Percentiles rank a stretch among this genome's conserved stretches.
Evolutionary conservation across 2,797 vertebrate genomes (phyloP).

Genomic region (Nasua narica): DNA sequence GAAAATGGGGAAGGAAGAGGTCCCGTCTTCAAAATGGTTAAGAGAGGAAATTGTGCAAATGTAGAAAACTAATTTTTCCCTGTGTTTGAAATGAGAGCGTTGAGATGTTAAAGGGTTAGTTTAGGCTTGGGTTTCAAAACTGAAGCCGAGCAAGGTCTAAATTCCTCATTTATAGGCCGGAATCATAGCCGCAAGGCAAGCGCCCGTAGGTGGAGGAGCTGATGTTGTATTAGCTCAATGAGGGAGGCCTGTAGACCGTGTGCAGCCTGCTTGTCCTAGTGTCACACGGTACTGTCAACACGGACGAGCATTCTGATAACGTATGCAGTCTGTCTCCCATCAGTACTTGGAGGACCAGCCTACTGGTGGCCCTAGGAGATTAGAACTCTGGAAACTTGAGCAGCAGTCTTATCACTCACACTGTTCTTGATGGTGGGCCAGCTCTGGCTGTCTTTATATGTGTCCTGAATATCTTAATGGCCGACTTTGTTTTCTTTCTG

Average conservation of each 20-base stretch:
- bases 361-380: not conserved
- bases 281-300: not conserved
- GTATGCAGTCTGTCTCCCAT: not conserved
- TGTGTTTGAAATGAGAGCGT: not conserved
- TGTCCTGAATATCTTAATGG: not conserved
- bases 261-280: not conserved
- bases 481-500: not conserved
- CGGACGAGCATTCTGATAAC: not conserved
- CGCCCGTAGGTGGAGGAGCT: not conserved
- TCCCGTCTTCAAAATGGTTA: not conserved
- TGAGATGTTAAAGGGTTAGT: not conserved
- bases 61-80: not conserved
- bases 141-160: not conserved
- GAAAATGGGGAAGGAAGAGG: not conserved
- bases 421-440: not conserved
- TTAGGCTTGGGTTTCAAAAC: not conserved
- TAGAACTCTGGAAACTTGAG: constrained; percentile 3
- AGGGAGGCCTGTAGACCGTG: not conserved
- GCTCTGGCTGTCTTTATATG: not conserved
- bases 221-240: not conserved
- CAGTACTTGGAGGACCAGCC: not conserved
- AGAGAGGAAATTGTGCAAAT: not conserved
- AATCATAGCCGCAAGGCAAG: not conserved
- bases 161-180: not conserved
- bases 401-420: not conserved